These are phyloP conservation scores for Bos javanicus DNA, from an alignment of 2,113 vertebrate species.

Conservation along the genomic window DNA sequence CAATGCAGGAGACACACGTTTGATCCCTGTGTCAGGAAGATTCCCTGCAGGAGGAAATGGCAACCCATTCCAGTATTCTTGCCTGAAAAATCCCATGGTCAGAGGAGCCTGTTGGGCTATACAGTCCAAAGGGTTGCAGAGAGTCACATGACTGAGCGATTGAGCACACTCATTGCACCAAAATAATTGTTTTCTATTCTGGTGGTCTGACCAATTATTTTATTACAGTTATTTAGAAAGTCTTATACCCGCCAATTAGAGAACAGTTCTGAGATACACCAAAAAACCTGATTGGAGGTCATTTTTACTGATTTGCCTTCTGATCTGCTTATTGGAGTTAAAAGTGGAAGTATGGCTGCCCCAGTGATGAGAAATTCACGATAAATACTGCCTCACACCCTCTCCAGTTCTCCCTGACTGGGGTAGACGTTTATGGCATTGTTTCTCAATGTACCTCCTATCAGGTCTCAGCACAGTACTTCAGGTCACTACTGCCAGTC, in stretches of 20 bases:
- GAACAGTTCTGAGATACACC: background rate
- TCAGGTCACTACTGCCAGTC: background rate
- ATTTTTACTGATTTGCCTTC: slow-evolving; percentile 33
- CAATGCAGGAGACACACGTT: background rate
- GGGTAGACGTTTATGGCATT: background rate
- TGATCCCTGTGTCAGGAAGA: background rate
- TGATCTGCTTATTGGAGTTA: background rate
- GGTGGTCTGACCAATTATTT: background rate
- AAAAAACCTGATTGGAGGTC: background rate
- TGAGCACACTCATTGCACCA: background rate
- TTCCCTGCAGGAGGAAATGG: background rate
- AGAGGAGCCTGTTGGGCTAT: background rate
- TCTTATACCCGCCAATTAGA: background rate
- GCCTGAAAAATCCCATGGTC: background rate
- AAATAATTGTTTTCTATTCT: background rate
- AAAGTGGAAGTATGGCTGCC: background rate
- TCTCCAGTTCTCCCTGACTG: background rate
- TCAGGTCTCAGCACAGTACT: background rate
- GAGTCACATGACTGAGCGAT: background rate
- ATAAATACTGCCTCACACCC: background rate
- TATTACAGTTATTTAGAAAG: background rate
- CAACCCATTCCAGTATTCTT: background rate
- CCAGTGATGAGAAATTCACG: background rate
- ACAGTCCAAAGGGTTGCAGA: background rate
- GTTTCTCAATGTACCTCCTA: background rate